Base-by-base conservation (phyloP, 2,797 vertebrate species). In the Cottoperca gobio region DNA sequence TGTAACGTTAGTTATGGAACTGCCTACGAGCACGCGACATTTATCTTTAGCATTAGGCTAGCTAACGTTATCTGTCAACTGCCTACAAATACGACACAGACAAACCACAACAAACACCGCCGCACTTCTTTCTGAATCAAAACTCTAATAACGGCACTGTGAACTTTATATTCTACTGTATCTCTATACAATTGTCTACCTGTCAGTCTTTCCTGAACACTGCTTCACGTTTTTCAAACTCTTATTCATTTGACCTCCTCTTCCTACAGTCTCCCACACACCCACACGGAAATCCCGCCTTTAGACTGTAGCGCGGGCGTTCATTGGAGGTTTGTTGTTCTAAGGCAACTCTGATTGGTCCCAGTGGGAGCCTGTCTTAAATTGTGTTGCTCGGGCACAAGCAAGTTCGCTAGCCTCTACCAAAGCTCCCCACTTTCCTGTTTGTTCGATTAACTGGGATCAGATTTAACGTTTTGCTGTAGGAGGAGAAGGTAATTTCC, bases 211-310 rank as follows among this genome's bases (percentile, higher is more conserved):
- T 24, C 0, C 40, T 2, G 4, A 14, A 53, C 17, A 11, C 26
- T 19, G 19, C 6, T 53, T 73, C 86, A 80, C 80, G 82, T 69
- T 89, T 70, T 46, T 5, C 28, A 58, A 79, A 81, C 75, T 81
- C 73, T 24, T 10, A 26, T 45, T 23, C 7, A 52, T 90, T 91
- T 94, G 92, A 94, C 93, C 93, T 93, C 90, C 76, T 83, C 80
- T 72, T 83, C 45, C 72, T 73, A n/a, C 49, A 17, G 26, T 9
- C 46, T 57, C 24, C 23, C n/a, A 16, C 83, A 90, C 89, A 9
- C 87, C 86, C 82, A 86, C 82, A 8, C 45, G 6, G 54, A 82
- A 87, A 8, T 0, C 66, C 79, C 87, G 83, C 85, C 90, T 43
- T 31, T 6, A 17, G 3, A 9, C 3, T 12, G 4, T 13, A 23